Evolutionary conservation across 2,888 invertebrate species (phyloP), one percentile per base, ranked within the genome.

Genomic region (Pegoplata infirma): DNA sequence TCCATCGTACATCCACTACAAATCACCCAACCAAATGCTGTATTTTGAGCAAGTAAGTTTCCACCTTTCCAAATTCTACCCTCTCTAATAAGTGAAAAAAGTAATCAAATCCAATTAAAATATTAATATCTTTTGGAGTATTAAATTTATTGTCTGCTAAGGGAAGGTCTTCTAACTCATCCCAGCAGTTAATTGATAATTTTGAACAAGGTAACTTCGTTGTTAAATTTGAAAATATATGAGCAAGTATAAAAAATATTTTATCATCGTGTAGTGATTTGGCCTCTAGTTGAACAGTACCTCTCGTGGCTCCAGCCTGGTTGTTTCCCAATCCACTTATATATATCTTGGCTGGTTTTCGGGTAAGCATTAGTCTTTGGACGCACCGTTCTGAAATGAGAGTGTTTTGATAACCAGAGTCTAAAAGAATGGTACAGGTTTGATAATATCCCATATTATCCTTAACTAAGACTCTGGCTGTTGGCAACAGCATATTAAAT

Each of bases 101-200:
- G 14, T 66, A 61, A 21, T 47, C 55, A 44, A 59, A 17, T 14
- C 46, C 36, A 46, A 68, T 21, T 32, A 72, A 6, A 40, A 59
- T 28, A 53, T 69, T 12, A 46, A 40, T 44, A 58, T 25, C 21
- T 47, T 61, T 14, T 61, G 63, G 23, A 7, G 40, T 51, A 67
- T 19, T 3, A 63, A 25, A 40, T 67, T 67, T 25, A 71, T 66
- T 12, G 66, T 55, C 75, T 28, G 49, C 59, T 53, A 51, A 61
- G 44, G 32, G 69, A 55, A 14, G 44, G 59, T 46, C 23, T 75
- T n/a, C 63, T 17, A 67, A 67, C 55, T 40, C 56, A 55, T 68
- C 23, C 67, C 67, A 68, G 23, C 28, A 68, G 47, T 40, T 21
- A 16, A 68, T 46, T 44, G 19, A 8, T 32, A 68, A 28, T 6